Evolutionary conservation across 1,140 invertebrate genomes (phyloP), one percentile per base, ranked within the genome.

Genomic region (Apis mellifera): DNA sequence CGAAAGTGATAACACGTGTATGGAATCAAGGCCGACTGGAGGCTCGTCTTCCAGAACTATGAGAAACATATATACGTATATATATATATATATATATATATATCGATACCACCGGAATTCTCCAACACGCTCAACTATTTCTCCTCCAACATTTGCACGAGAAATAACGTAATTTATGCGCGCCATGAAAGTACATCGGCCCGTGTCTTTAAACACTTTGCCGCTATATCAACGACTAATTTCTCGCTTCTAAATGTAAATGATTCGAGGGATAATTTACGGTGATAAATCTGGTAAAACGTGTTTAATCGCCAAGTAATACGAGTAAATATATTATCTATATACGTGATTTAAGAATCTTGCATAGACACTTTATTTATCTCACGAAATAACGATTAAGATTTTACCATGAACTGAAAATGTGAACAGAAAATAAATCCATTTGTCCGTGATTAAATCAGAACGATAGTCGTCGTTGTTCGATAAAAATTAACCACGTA

Each of bases 11-110:
- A 72, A 11, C 59, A 75, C n/a, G 54, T 79, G 48, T 68, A 72
- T 59, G 64, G 64, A 70, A 80, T 12, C 65, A 76, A 77, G 73
- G 12, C 17, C 52, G 9, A 48, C 42, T 77, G 62, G 57, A 85
- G 73, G 78, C 78, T 85, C 72, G 83, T 81, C 68, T 76, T 65
- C 55, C 72, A n/a, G 17, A 52, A 52, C 76, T 77, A 77, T 85
- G 77, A 62, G 69, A 86, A 84, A 85, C 68, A 73, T 32, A 26
- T 2, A 32, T n/a, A n/a, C 4, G 4, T 32, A 32, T 32, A 3
- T 32, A 32, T 52, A 82, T 57, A n/a, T n/a, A n/a, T n/a, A n/a
- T n/a, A n/a, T 32, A 32, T 32, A 32, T 32, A 3, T 32, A 32
- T 52, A 82, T 57, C 60, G 73, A 26, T 23, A 52, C 42, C 50